These are phyloP conservation scores for Baronia brevicornis DNA, from an alignment of 2,888 invertebrate species.

Conservation along the genomic window DNA sequence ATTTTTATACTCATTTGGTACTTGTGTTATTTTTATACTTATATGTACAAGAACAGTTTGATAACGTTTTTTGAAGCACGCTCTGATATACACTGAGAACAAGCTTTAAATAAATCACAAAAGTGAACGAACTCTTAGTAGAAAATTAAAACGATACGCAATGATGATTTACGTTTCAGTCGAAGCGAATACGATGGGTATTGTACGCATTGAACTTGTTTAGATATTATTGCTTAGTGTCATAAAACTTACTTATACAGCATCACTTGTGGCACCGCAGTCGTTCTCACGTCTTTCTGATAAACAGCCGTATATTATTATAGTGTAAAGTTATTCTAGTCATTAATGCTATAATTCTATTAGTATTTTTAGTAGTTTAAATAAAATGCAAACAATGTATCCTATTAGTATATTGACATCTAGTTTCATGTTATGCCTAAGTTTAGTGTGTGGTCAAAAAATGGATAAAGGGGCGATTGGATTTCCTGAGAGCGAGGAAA, in stretches of 20 bases:
- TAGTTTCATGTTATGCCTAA: slow-evolving; percentile 24
- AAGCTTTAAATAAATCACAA: too few species aligned
- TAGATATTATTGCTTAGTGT: too few species aligned
- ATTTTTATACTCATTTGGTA: too few species aligned
- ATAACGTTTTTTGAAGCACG: too few species aligned
- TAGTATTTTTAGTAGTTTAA: background rate
- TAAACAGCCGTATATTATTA: slow-evolving; percentile 9
- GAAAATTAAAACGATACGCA: too few species aligned
- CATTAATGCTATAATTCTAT: background rate
- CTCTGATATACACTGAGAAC: too few species aligned
- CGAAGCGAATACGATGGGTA: too few species aligned
- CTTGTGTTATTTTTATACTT: too few species aligned
- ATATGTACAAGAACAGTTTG: too few species aligned
- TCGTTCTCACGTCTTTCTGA: slow-evolving; percentile 26
- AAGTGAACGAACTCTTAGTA: too few species aligned
- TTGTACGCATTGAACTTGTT: too few species aligned
- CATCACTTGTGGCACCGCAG: slow-evolving; percentile 28
- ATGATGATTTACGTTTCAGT: too few species aligned
- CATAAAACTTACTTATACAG: slow-evolving; percentile 28
- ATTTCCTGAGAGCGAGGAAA: slow-evolving; percentile 60
- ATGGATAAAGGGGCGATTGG: slow-evolving; percentile 42
- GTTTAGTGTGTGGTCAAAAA: slow-evolving; percentile 27
- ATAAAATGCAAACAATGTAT: slow-evolving; percentile 4
- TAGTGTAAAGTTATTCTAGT: background rate
- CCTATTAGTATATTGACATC: slow-evolving; percentile 15